These are phyloP conservation scores for Rhopalosiphum nymphaeae DNA, from an alignment of 2,888 invertebrate species.

Conservation along the genomic window DNA sequence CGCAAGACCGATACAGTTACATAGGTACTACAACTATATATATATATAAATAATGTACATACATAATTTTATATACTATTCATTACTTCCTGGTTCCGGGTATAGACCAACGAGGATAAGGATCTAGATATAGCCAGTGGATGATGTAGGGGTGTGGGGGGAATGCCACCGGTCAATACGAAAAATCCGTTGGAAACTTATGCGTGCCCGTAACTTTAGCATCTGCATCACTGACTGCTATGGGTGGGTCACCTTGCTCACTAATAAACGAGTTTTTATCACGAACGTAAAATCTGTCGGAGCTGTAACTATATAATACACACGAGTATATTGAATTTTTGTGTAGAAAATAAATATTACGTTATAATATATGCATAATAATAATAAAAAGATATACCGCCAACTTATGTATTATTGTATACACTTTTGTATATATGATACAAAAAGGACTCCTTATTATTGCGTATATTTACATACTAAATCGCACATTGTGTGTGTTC, in stretches of 20 bases:
- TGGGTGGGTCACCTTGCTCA: slow-evolving; percentile 18
- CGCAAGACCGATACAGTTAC: slow-evolving; percentile 55
- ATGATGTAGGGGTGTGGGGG: background rate
- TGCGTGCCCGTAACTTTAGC: slow-evolving; percentile 33
- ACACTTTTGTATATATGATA: background rate
- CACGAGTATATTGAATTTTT: background rate
- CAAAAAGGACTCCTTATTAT: slow-evolving; percentile 9
- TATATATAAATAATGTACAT: background rate
- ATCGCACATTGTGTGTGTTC: background rate
- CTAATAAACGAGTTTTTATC: slow-evolving; percentile 43
- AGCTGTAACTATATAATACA: background rate
- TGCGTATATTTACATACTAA: background rate
- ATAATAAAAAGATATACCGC: background rate
- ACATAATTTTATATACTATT: background rate
- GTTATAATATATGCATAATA: background rate
- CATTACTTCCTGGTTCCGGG: slow-evolving; percentile 62
- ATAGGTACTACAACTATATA: background rate
- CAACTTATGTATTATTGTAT: background rate
- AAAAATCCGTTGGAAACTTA: slow-evolving; percentile 60
- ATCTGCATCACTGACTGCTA: slow-evolving; percentile 30
- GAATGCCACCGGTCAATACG: background rate
- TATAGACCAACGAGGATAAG: slow-evolving; percentile 51
- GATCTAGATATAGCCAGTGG: slow-evolving; percentile 6
- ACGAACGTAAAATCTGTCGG: slow-evolving; percentile 34
- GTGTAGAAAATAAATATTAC: background rate